Conservation (phyloP, 2,888 invertebrate species). For the Microplitis manilae region DNA sequence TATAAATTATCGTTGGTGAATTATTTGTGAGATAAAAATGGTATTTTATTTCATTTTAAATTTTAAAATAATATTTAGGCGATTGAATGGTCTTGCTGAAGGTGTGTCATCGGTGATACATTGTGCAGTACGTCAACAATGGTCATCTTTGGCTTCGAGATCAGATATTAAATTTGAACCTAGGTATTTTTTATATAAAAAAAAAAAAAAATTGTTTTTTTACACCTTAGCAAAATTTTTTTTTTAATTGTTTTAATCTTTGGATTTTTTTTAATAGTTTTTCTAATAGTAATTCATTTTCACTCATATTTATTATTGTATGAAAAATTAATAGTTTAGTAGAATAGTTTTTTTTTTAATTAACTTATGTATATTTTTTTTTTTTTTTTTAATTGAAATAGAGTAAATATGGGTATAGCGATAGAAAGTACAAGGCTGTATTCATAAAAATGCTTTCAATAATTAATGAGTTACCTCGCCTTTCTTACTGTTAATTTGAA, state of each 20-base stretch:
- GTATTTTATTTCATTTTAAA: background rate
- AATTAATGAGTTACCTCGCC: too few species aligned
- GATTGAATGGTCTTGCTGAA: conserved; percentile 81
- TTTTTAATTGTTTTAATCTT: background rate
- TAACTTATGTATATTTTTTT: too few species aligned
- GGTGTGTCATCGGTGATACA: conserved; percentile 81
- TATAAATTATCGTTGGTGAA: background rate
- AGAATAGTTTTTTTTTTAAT: too few species aligned
- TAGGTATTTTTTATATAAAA: conserved; percentile 72
- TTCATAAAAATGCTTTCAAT: too few species aligned
- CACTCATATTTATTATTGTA: too few species aligned
- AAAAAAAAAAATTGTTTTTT: conserved; percentile 19
- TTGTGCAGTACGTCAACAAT: conserved; percentile 79
- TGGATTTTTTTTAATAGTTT: too few species aligned
- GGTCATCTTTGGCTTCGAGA: conserved; percentile 67
- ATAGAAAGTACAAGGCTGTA: too few species aligned
- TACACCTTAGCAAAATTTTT: conserved; percentile 27
- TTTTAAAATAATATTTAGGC: conserved; percentile 71
- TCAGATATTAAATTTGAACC: conserved; percentile 75
- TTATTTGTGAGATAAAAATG: background rate
- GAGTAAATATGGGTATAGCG: too few species aligned
- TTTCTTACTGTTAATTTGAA: too few species aligned
- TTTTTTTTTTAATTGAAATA: too few species aligned
- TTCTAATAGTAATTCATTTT: too few species aligned
- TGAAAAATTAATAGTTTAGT: too few species aligned